phyloP scores from a whole-genome alignment of 2,888 invertebrate genomes.

The Aproaerema taeniolella region DNA sequence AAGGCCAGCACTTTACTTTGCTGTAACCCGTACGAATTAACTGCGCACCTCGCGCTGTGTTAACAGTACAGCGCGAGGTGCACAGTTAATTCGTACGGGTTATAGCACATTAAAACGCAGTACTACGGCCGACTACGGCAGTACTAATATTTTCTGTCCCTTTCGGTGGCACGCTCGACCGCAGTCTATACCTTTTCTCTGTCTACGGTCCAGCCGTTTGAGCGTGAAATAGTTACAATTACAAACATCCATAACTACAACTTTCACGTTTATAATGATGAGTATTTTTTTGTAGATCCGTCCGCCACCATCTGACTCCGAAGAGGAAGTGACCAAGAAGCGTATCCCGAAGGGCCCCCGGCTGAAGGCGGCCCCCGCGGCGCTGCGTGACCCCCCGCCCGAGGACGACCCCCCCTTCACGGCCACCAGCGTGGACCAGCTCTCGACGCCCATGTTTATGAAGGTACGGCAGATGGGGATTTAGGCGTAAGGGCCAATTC shows the following conservation, averaged over 20 bases:
- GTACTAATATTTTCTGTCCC: no score
- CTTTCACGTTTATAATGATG: neutral
- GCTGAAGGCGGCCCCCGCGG: constrained; percentile 28
- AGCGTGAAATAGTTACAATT: neutral
- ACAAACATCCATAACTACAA: neutral
- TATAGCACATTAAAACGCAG: no score
- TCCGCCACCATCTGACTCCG: constrained; percentile 61
- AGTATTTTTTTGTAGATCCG: constrained; percentile 37
- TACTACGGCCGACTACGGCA: no score
- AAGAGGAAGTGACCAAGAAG: constrained; percentile 46
- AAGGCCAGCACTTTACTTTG: no score
- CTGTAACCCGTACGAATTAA: no score
- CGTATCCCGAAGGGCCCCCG: constrained; percentile 30
- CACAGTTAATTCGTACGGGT: no score
- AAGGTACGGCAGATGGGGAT: no score
- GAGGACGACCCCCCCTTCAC: constrained; percentile 48
- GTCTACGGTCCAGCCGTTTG: no score
- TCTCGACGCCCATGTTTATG: constrained; percentile 61
- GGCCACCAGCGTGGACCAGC: constrained; percentile 58
- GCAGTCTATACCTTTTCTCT: neutral
- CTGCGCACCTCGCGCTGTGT: constrained; percentile 1
- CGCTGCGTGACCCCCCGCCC: constrained; percentile 28
- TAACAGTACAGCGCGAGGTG: no score
- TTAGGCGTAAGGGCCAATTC: no score
- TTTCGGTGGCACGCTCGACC: no score